A percentile compares a stretch with the other conserved stretches of the same genome.
phyloP scores from a whole-genome alignment of 2,888 invertebrate species.

The Bellardia pandia region DNA sequence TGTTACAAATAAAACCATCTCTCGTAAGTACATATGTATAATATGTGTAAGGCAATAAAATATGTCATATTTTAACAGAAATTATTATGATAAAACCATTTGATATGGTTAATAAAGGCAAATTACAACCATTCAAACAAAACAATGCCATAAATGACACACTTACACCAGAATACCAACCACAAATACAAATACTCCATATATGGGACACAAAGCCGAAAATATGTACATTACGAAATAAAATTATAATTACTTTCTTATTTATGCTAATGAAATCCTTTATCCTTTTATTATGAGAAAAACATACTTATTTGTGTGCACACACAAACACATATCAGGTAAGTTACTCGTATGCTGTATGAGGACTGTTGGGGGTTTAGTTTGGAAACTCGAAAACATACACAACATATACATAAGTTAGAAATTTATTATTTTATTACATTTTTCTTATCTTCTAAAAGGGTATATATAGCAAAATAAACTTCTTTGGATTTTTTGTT shows the following conservation, averaged over 20 bases:
- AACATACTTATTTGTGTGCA: constrained; percentile 45
- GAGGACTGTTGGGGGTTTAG: background rate
- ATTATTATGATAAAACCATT: constrained; percentile 82
- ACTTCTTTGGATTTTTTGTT: background rate
- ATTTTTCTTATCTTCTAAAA: constrained; percentile 55
- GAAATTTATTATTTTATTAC: constrained; percentile 36
- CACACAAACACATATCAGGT: constrained; percentile 14
- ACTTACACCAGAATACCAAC: constrained; percentile 20
- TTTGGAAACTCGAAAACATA: constrained; percentile 26
- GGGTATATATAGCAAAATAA: constrained; percentile 19
- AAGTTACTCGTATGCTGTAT: background rate
- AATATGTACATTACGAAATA: constrained; percentile 42
- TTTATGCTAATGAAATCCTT: constrained; percentile 73
- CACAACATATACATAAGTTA: background rate
- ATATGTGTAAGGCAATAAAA: constrained; percentile 78
- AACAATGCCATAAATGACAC: constrained; percentile 56
- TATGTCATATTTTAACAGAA: constrained; percentile 82
- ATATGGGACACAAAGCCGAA: constrained; percentile 42
- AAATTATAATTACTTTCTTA: constrained; percentile 70
- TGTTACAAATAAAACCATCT: background rate
- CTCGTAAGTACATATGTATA: background rate
- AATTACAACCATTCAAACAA: constrained; percentile 42
- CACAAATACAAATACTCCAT: background rate
- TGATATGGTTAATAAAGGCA: constrained; percentile 74
- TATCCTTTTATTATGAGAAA: constrained; percentile 38